Conservation (phyloP, 2,797 vertebrate genomes). For the Bryconaethiops microstoma region DNA sequence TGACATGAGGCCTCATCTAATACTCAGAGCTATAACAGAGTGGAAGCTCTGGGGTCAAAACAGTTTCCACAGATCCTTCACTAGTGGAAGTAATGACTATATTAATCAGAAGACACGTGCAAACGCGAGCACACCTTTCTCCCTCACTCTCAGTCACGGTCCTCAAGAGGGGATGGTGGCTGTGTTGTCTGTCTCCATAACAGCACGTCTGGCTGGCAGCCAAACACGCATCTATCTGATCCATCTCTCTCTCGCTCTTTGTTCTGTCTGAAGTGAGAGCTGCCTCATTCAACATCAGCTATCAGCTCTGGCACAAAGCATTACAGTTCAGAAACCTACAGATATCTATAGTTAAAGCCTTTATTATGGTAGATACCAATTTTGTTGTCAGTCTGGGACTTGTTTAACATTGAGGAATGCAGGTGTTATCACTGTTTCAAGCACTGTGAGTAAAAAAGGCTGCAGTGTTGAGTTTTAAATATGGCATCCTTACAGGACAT, state of each 20-base stretch:
- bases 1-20: conserved; percentile 38
- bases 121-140: conserved; percentile 28
- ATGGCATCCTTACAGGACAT: too few species aligned
- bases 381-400: not conserved
- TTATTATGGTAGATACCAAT: not conserved
- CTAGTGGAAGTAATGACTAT: conserved; percentile 18
- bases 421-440: not conserved
- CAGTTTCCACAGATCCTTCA: conserved; percentile 23
- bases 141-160: conserved; percentile 47
- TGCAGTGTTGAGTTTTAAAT: not conserved
- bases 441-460: not conserved
- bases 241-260: conserved; percentile 23
- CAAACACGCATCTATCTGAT: conserved; percentile 41
- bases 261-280: conserved; percentile 20
- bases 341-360: not conserved
- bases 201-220: conserved; percentile 58
- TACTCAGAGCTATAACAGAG: conserved; percentile 25
- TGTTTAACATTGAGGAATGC: not conserved
- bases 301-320: not conserved
- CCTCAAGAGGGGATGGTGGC: conserved; percentile 49
- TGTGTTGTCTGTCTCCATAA: conserved; percentile 59
- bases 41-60: conserved; percentile 38
- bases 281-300: conserved; percentile 26
- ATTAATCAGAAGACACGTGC: conserved; percentile 41
- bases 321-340: not conserved